These are phyloP conservation scores for Phanerotoma sp. DNA, from an alignment of 2,888 invertebrate genomes.

Conservation along the genomic window DNA sequence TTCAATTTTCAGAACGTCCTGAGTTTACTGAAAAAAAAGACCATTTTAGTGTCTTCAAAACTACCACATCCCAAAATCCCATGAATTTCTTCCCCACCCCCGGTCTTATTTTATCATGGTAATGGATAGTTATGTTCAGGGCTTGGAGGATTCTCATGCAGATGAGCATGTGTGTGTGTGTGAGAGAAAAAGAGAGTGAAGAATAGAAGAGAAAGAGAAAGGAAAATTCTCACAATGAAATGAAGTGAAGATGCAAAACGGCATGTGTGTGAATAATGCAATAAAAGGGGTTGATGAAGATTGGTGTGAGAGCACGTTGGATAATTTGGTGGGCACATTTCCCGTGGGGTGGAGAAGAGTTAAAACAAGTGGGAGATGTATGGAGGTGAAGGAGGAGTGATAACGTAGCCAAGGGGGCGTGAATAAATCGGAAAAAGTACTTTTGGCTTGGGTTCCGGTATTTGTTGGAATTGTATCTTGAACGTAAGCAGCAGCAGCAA, in stretches of 20 bases:
- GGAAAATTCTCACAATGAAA: background rate
- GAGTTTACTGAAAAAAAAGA: too few species aligned
- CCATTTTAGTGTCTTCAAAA: too few species aligned
- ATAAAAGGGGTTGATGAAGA: conserved; percentile 14
- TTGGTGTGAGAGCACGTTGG: conserved; percentile 10
- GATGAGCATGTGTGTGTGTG: too few species aligned
- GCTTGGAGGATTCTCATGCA: too few species aligned
- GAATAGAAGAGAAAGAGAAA: too few species aligned
- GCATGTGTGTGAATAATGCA: conserved; percentile 4
- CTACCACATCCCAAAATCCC: too few species aligned
- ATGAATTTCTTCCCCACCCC: too few species aligned
- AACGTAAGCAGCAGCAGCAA: too few species aligned
- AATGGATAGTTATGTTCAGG: too few species aligned
- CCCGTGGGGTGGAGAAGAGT: conserved; percentile 8
- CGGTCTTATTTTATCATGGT: too few species aligned
- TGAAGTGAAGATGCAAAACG: conserved; percentile 10
- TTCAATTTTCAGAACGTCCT: too few species aligned
- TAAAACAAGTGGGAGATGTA: background rate
- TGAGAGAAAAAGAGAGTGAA: too few species aligned
- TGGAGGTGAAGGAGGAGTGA: background rate
- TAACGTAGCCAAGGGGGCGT: conserved; percentile 31
- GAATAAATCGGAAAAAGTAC: conserved; percentile 35
- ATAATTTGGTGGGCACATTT: conserved; percentile 7
- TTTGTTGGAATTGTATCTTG: conserved; percentile 2
- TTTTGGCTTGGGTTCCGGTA: conserved; percentile 25